These are phyloP conservation scores for Zaprionus tsacasi DNA, from an alignment of 1,140 invertebrate species.

Conservation along the genomic window DNA sequence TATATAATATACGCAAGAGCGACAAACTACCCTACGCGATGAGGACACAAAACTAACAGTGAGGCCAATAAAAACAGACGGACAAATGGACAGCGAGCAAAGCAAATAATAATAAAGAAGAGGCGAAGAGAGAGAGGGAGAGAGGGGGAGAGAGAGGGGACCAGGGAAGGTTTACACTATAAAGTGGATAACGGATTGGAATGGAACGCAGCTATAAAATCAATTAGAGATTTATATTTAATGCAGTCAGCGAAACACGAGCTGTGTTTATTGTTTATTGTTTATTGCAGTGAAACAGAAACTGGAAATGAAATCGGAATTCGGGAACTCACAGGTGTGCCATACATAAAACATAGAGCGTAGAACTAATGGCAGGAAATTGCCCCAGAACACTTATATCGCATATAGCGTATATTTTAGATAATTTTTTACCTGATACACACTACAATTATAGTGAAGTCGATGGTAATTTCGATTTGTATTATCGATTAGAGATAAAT, in stretches of 20 bases:
- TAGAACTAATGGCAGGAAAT: neutral
- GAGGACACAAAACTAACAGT: conserved; percentile 2
- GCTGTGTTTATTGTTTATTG: neutral
- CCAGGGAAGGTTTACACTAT: conserved; percentile 18
- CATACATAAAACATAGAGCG: neutral
- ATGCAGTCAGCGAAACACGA: conserved; percentile 1
- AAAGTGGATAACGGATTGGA: conserved; percentile 17
- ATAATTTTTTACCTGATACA: too few species aligned
- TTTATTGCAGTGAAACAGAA: neutral
- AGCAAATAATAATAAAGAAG: neutral
- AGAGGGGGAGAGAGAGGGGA: neutral
- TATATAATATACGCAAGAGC: neutral
- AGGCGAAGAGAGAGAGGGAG: neutral
- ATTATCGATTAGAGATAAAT: too few species aligned
- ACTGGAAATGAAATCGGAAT: neutral
- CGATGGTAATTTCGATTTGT: too few species aligned
- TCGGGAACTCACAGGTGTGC: neutral
- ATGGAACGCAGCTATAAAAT: conserved; percentile 37
- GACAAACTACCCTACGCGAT: neutral
- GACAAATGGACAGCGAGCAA: conserved; percentile 1
- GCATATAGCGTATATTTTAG: too few species aligned
- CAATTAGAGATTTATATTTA: conserved; percentile 35
- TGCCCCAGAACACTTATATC: neutral
- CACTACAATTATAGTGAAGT: too few species aligned
- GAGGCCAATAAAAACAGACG: conserved; percentile 47